Conservation (phyloP, 2,113 vertebrate genomes). For the Gavialis gangeticus region DNA sequence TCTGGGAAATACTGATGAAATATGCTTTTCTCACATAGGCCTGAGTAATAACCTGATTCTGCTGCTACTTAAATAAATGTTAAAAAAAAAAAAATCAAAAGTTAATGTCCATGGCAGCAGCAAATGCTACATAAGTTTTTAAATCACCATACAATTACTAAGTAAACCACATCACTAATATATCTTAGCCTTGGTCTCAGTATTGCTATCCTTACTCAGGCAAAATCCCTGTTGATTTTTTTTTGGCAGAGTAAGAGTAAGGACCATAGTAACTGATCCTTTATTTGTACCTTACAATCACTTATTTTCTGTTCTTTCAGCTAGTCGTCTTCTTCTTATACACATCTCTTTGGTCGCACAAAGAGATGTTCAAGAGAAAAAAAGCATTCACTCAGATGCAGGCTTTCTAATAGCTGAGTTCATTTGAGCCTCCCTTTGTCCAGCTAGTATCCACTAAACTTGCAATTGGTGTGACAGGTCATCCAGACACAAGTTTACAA, state of each 20-base stretch:
- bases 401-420: neutral
- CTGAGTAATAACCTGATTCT: neutral
- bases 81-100: neutral
- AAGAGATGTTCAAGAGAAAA: neutral
- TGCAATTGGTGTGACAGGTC: neutral
- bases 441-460: neutral
- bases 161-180: neutral
- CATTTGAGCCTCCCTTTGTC: neutral
- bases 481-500: neutral
- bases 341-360: neutral
- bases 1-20: neutral
- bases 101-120: neutral
- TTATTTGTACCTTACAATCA: neutral
- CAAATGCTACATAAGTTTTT: neutral
- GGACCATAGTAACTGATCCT: accelerated
- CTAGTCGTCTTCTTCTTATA: neutral
- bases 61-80: neutral
- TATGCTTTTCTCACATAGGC: accelerated
- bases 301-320: neutral
- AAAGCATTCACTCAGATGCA: neutral
- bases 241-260: neutral
- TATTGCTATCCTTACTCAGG: neutral
- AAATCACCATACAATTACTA: neutral
- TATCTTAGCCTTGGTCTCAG: neutral
- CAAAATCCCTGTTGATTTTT: neutral